Base-by-base conservation (phyloP, 2,888 invertebrate genomes). In the Drosophila gaucha region DNA sequence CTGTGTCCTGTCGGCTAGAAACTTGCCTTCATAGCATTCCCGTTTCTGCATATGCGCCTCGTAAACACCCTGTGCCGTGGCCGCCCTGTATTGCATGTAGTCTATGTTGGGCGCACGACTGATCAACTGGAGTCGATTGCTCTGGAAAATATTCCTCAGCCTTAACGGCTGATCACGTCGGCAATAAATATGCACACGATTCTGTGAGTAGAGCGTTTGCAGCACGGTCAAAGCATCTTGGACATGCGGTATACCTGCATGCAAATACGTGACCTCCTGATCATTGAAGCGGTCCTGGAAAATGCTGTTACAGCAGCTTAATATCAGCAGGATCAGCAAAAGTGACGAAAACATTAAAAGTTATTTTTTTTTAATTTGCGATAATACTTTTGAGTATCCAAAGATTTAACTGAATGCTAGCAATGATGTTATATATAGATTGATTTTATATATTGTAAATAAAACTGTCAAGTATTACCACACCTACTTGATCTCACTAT, bases 61-160 rank as follows among this genome's bases (percentile, higher is more conserved):
- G 0, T 38, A 2, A 0, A 80, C 31, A 1, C 18, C 52, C 4
- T 12, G 10, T 0, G 54, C 44, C 1, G 80, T 59, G 0, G 4
- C 0, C 1, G 31, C 83, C 18, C 20, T 62, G 24, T 83, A 83
- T 24, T 80, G 83, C 0, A 0, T 24, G 20, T 67, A 83, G 1
- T 54, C 18, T 0, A 0, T 9, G 0, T 26, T 22, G 3, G 46
- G 20, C 30, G 26, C 18, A 1, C 5, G 0, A 0, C 62, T 60
- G 10, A 43, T 9, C 26, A 80, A 16, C 3, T 24, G 20, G 6
- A 86, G 5, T 1, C 44, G 16, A 46, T 47, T 68, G 35, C 36
- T 68, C 24, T 74, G 70, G 10, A 80, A 83, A 3, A 73, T 31
- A 16, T 71, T 79, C 8, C 2, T 3, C 14, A 44, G 0, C 5